Base-by-base conservation (phyloP, 2,888 invertebrate species). In the Endotricha flammealis region DNA sequence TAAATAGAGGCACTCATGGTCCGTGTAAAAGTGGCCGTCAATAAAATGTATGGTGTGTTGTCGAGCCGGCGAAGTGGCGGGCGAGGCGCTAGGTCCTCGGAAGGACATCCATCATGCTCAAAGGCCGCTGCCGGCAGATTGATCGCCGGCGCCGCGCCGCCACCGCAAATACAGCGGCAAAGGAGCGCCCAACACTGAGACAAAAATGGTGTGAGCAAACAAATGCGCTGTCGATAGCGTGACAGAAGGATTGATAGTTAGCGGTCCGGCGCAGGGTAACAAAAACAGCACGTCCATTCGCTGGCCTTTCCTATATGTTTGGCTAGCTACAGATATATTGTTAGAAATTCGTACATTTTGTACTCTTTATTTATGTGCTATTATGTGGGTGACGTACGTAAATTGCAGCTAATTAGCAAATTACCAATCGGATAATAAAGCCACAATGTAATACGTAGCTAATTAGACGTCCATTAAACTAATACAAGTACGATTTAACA, bases 231-330 rank as follows among this genome's bases (percentile, higher is more conserved):
- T 82, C 82, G 78, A 80, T 82, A 65, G 59, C 57, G 61, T 75
- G 82, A 79, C 83, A 80, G 72, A 70, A 80, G 77, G 83, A 85
- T 83, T 80, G 81, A 83, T 85, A 72, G 82, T 76, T 57, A 50
- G 64, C 56, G 39, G 44, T 33, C 39, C 17, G 34, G 30, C 29
- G 33, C 12, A 27, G 20, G 10, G 29, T 22, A 20, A 22, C 35
- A 29, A 35, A 35, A 35, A 35, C 29, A 31, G 30, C 6, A 7
- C 12, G 8, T 12, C 20, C 20, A 20, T 20, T 20, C 20, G 7
- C 20, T 20, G 3, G 20, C n/a, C n/a, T n/a, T n/a, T n/a, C n/a
- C n/a, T n/a, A n/a, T n/a, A n/a, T n/a, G n/a, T n/a, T n/a, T n/a
- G n/a, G n/a, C n/a, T n/a, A n/a, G n/a, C n/a, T n/a, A n/a, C n/a